Evolutionary conservation across 1,140 invertebrate genomes (phyloP).

Genomic region (Apis dorsata): DNA sequence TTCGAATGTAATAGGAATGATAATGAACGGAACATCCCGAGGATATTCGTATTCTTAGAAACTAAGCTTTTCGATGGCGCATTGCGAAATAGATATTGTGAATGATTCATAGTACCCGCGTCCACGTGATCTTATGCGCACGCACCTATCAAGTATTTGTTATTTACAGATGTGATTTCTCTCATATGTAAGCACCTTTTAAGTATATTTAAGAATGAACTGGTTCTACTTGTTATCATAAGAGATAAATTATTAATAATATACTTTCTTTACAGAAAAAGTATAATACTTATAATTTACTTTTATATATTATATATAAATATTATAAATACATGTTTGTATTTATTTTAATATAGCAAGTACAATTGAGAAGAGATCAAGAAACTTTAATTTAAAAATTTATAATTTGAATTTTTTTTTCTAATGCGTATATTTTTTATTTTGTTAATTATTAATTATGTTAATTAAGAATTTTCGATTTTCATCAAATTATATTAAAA

Average conservation of each 20-base stretch:
- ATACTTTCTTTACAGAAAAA: not conserved
- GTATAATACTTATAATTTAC: not conserved
- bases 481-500: not conserved
- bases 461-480: conserved; percentile 9
- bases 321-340: not conserved
- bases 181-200: conserved; percentile 39
- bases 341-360: not conserved
- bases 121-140: conserved; percentile 46
- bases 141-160: conserved; percentile 38
- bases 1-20: conserved; percentile 5
- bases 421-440: not conserved
- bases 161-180: conserved; percentile 57
- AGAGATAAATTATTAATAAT: not conserved
- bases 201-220: not conserved
- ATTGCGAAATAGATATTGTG: conserved; percentile 56
- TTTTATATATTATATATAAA: no score
- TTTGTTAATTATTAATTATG: not conserved
- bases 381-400: not conserved
- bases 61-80: conserved; percentile 25
- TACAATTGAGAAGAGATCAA: not conserved
- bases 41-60: conserved; percentile 49
- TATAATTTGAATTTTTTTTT: not conserved
- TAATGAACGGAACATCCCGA: conserved; percentile 45
- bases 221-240: conserved; percentile 29
- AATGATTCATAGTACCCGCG: conserved; percentile 58